Evolutionary conservation across 2,113 vertebrate genomes (phyloP), one percentile per base, ranked within the genome.

Genomic region (Perccottus glenii): DNA sequence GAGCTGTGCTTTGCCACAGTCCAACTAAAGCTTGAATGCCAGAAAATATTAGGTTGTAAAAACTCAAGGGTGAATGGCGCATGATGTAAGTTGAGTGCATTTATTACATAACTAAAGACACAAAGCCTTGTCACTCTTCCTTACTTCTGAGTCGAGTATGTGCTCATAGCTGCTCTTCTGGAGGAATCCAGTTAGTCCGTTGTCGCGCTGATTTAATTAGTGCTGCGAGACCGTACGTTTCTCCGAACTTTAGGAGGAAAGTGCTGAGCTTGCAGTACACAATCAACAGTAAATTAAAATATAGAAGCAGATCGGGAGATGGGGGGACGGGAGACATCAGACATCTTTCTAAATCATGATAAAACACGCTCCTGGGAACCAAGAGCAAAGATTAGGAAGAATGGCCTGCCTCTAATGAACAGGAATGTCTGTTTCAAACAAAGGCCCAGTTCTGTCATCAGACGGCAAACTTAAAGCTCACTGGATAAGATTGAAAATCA

Each of bases 151-250:
- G 19, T 3, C 19, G 19, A 27, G 19, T 27, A 1, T 27, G 19
- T 27, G 19, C 51, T 12, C 11, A 11, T 10, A 14, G 48, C 16
- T 14, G 44, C 44, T 43, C 6, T 43, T 43, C 6, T 43, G 42
- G 42, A 15, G 19, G 15, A 50, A 50, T 50, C 16, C 7, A 6
- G 16, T 42, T 57, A 16, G 40, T 57, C 55, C 12, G 33, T 10
- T 56, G 40, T n/a, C 52, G 45, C 40, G 16, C 32, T n/a, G 35
- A 65, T 50, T n/a, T 43, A 64, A 49, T 68, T n/a, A 33, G 50
- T 11, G 19, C 0, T 16, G 11, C 38, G 15, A 3, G 45, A 43
- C n/a, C 12, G 15, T 5, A 73, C 11, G 53, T 27, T 27, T 42
- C 16, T 48, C 51, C 5, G 11, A 27, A n/a, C 43, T 58, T 10